Percentiles rank a stretch among this genome's conserved stretches.
Evolutionary conservation across 1,140 invertebrate species (phyloP).

Genomic region (Plectus sambesii): DNA sequence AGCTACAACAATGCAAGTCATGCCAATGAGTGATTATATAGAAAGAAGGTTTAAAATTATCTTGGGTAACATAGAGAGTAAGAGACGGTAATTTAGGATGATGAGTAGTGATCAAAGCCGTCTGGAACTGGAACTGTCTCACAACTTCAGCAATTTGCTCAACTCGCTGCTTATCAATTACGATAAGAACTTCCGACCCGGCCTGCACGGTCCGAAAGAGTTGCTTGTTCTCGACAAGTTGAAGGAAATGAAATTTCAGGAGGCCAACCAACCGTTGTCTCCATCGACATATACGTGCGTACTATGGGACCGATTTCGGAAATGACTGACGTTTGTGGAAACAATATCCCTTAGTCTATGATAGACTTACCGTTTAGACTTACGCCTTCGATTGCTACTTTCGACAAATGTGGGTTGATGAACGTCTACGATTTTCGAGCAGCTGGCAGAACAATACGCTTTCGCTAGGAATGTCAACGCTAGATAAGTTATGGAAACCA

Average conservation of each 20-base stretch:
- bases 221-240: neutral
- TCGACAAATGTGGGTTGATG: conserved; percentile 58
- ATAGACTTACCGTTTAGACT: conserved; percentile 4
- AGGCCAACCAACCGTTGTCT: conserved; percentile 3
- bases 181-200: conserved; percentile 2
- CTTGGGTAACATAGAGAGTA: too few species aligned
- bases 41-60: too few species aligned
- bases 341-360: neutral
- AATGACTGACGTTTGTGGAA: conserved; percentile 7
- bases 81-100: too few species aligned
- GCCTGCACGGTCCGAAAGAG: conserved; percentile 2
- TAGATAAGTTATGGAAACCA: conserved; percentile 39
- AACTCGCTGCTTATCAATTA: conserved; percentile 8
- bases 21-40: too few species aligned
- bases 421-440: conserved; percentile 46
- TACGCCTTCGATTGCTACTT: conserved; percentile 57
- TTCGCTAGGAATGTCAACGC: conserved; percentile 46
- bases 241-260: neutral
- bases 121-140: too few species aligned
- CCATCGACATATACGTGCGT: neutral
- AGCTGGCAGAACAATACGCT: conserved; percentile 43
- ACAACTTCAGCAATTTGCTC: too few species aligned
- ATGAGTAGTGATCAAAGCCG: too few species aligned
- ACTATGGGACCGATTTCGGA: conserved; percentile 9
- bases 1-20: too few species aligned